These are phyloP conservation scores for Slavum lentiscoides DNA, from an alignment of 2,888 invertebrate genomes.

Conservation along the genomic window DNA sequence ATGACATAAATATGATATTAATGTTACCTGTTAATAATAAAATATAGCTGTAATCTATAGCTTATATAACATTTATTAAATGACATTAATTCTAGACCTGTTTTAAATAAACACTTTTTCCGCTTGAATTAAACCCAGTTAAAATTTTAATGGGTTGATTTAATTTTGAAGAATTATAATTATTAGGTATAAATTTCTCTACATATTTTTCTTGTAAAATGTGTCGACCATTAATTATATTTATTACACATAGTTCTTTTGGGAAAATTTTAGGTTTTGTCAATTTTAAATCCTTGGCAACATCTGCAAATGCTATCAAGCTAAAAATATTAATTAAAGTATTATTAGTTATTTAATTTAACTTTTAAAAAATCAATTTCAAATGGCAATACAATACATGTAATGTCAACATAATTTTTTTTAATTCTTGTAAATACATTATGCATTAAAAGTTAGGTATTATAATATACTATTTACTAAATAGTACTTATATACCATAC, in stretches of 20 bases:
- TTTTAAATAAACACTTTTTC: slow-evolving; percentile 90
- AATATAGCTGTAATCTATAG: neutral
- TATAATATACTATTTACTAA: no score
- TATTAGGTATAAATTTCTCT: slow-evolving; percentile 74
- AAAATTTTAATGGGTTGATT: slow-evolving; percentile 73
- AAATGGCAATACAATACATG: no score
- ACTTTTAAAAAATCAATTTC: no score
- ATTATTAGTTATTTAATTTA: neutral
- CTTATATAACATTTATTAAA: neutral
- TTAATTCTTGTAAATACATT: no score
- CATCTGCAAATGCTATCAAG: slow-evolving; percentile 52
- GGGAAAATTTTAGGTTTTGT: slow-evolving; percentile 53
- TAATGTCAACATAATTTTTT: no score
- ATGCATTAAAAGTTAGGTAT: no score
- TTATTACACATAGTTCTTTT: slow-evolving; percentile 59
- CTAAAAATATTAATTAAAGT: slow-evolving; percentile 27
- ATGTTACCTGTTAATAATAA: slow-evolving; percentile 62
- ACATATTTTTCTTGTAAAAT: slow-evolving; percentile 73
- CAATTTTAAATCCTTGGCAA: slow-evolving; percentile 53
- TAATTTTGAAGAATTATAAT: slow-evolving; percentile 66
- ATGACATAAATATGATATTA: slow-evolving; percentile 83
- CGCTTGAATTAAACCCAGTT: slow-evolving; percentile 89
- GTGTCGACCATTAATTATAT: slow-evolving; percentile 73
- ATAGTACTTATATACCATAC: no score
- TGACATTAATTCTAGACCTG: slow-evolving; percentile 64